These are phyloP conservation scores for Acrocephalus arundinaceus DNA, from an alignment of 2,113 vertebrate species.

Conservation along the genomic window DNA sequence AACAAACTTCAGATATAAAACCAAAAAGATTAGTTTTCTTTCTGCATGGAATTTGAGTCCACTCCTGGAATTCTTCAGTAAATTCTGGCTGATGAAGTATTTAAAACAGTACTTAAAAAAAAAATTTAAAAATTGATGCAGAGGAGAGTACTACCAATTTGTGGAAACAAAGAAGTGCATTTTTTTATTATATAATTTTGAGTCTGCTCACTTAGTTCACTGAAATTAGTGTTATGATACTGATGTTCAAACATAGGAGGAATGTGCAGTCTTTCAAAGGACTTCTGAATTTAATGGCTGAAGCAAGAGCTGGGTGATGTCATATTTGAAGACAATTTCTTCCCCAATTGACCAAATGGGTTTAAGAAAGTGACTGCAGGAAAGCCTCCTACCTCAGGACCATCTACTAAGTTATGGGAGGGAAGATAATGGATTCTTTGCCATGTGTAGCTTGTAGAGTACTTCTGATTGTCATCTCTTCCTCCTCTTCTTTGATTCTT, in stretches of 20 bases:
- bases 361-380: not conserved
- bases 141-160: not conserved
- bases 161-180: not conserved
- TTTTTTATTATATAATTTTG: not conserved
- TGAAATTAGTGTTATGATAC: not conserved
- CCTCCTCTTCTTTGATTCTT: slow-evolving; percentile 57
- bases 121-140: not conserved
- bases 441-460: not conserved
- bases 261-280: not conserved
- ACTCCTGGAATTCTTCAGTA: not conserved
- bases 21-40: not conserved
- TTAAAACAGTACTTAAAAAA: not conserved
- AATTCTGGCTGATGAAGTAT: not conserved
- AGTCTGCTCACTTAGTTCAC: not conserved
- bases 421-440: slow-evolving; percentile 13
- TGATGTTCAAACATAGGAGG: not conserved
- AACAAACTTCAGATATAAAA: not conserved
- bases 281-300: not conserved
- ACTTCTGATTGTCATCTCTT: slow-evolving; percentile 54
- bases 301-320: not conserved
- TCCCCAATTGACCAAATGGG: not conserved
- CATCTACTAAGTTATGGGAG: not conserved
- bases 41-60: not conserved
- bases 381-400: not conserved
- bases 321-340: not conserved